Base-by-base conservation (phyloP, 2,888 invertebrate species). In the Melinaea marsaeus region DNA sequence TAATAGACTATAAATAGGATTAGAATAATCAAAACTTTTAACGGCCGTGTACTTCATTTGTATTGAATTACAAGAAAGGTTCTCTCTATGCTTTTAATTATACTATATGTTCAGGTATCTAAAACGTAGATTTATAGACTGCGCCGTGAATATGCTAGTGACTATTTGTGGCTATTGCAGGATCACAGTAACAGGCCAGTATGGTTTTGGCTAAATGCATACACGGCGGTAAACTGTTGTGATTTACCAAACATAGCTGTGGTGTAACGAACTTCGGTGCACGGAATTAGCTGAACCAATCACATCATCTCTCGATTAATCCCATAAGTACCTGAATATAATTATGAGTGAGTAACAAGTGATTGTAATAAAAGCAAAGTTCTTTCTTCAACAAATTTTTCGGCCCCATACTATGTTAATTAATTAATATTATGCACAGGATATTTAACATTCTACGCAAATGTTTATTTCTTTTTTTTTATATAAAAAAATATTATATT, bases 201-300 rank as follows among this genome's bases (percentile, higher is more conserved):
- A 67, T 67, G 51, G 51, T 32, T 62, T 59, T 58, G 59, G 22
- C 42, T 45, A 54, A 45, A 62, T 60, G 61, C 55, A 62, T 58
- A 60, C 65, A 65, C 45, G 46, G 63, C 61, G 48, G 51, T 51
- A 51, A 57, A 61, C 59, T 63, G 63, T 65, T 63, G 67, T 63
- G 67, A 65, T 67, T 65, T 65, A 65, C 59, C 65, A 61, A 67
- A 65, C 61, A 59, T 55, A 65, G 67, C 63, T 47, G 55, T 47
- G 67, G 65, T 65, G 65, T 67, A 67, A 67, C 63, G 67, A 67
- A 67, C 67, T 65, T 65, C 60, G 60, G 55, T 58, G 62, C 63
- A 67, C 61, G 13, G 57, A 67, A 67, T 67, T 67, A 67, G 65
- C 61, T 63, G 58, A 61, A 59, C 65, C 65, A 60, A 65, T 61